phyloP scores from a whole-genome alignment of 2,888 invertebrate species.

The Therioaphis trifolii region DNA sequence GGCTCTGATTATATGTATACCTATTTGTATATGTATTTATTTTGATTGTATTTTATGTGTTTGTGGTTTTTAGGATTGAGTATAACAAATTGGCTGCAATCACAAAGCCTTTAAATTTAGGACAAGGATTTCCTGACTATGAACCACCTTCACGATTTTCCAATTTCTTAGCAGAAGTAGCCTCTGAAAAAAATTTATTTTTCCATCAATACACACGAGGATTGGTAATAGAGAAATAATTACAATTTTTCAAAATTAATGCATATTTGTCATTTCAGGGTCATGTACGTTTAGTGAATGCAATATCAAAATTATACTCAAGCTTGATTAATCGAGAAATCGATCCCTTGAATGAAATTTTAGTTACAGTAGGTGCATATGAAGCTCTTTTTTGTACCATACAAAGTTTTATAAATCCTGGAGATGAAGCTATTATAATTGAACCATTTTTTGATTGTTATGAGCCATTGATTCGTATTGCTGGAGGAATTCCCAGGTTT shows the following conservation, averaged over 20 bases:
- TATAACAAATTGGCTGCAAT: slow-evolving; percentile 85
- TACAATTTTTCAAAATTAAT: neutral
- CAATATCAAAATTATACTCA: slow-evolving; percentile 86
- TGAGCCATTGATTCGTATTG: slow-evolving; percentile 90
- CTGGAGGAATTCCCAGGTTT: slow-evolving; percentile 87
- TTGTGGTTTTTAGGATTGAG: slow-evolving; percentile 81
- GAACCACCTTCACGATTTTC: slow-evolving; percentile 85
- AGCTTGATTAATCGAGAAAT: slow-evolving; percentile 79
- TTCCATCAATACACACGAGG: slow-evolving; percentile 94
- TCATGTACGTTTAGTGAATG: slow-evolving; percentile 88
- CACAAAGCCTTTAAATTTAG: slow-evolving; percentile 90
- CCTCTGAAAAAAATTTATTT: slow-evolving; percentile 76
- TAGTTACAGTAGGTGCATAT: slow-evolving; percentile 94
- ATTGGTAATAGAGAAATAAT: slow-evolving; percentile 76
- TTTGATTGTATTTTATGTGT: neutral
- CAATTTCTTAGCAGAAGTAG: slow-evolving; percentile 78
- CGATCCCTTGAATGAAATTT: slow-evolving; percentile 86
- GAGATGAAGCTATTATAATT: slow-evolving; percentile 94
- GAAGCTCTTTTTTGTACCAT: slow-evolving; percentile 90
- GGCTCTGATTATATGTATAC: too few relatives aligned
- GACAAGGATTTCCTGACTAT: slow-evolving; percentile 96
- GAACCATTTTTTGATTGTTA: slow-evolving; percentile 99
- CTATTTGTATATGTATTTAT: too few relatives aligned
- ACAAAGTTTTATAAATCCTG: slow-evolving; percentile 86
- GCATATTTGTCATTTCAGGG: slow-evolving; percentile 75